These are phyloP conservation scores for Apodemia zela DNA, from an alignment of 2,888 invertebrate species.

Conservation along the genomic window DNA sequence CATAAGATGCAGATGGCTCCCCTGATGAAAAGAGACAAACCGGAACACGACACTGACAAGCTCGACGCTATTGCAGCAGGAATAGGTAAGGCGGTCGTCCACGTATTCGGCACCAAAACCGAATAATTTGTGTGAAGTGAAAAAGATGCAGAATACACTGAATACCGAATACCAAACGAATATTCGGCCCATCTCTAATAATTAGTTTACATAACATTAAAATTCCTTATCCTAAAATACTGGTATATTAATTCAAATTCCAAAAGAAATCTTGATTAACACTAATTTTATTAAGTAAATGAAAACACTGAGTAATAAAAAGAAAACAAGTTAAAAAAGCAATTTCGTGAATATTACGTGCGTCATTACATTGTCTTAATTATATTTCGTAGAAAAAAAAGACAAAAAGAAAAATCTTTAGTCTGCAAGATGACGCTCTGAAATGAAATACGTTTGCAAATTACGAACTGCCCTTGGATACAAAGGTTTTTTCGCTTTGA, in stretches of 20 bases:
- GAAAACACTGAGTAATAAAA: constrained; percentile 1
- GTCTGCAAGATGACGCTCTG: constrained; percentile 10
- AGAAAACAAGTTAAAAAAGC: constrained; percentile 4
- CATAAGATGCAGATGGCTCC: no score
- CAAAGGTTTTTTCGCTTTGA: constrained; percentile 26
- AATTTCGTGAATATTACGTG: constrained; percentile 8
- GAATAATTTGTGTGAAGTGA: no score
- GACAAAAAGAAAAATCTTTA: constrained; percentile 15
- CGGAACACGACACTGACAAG: no score
- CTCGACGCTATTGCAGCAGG: no score
- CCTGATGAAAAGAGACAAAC: no score
- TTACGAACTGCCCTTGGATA: constrained; percentile 18
- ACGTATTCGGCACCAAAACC: no score
- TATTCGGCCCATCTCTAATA: no score
- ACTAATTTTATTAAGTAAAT: constrained; percentile 5
- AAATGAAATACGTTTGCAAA: constrained; percentile 5
- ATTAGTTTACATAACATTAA: background rate
- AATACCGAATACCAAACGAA: no score
- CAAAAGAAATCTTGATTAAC: background rate
- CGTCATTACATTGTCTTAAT: constrained; percentile 10
- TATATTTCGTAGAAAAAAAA: background rate
- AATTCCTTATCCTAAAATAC: background rate
- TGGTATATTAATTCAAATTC: background rate
- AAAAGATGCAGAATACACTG: no score
- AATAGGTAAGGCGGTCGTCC: no score